Evolutionary conservation across 2,797 vertebrate genomes (phyloP), one percentile per base, ranked within the genome.

Genomic region (Acanthurus tractus): DNA sequence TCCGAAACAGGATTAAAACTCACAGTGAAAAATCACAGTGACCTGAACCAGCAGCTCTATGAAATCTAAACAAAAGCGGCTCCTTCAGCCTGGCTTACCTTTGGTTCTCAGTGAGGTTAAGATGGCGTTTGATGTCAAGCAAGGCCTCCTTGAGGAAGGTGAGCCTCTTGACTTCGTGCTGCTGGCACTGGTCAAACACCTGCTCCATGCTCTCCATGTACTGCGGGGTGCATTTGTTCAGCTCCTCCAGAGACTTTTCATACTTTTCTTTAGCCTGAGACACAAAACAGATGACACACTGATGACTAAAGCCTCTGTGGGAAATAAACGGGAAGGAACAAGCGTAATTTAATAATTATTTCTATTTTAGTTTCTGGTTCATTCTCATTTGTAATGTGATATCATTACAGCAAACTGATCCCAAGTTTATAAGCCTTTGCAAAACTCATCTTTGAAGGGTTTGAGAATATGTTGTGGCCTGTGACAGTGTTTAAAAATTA

Each of bases 201-300:
- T 94, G 94, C 93, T 98, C 98, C 98, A 99, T 99, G 94, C 95
- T 96, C 79, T 99, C 98, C 70, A 96, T 97, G 93, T 99, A 99
- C 90, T 96, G 96, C 0, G 98, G 97, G 0, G 96, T 98, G 84
- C 95, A 96, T 74, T 96, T 97, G 74, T 92, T 96, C 90, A 99
- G 94, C 79, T 99, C 98, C 0, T 99, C 98, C 91, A 99, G 89
- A 50, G 96, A 94, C 91, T 98, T 99, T 92, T 97, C 97, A 0
- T 99, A 99, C 90, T 97, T 99, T 92, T 99, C 98, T 90, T 96
- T 98, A 3, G 96, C 95, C 98, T 99, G 63, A 1, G 64, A 77
- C 58, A 68, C 4, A 2, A 75, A n/a, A 77, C 20, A 74, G 34
- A 74, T 70, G 36, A 69, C 15, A 42, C 44, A n/a, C 8, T 12